These are phyloP conservation scores for Gerris buenoi DNA, from an alignment of 1,140 invertebrate genomes.

Conservation along the genomic window DNA sequence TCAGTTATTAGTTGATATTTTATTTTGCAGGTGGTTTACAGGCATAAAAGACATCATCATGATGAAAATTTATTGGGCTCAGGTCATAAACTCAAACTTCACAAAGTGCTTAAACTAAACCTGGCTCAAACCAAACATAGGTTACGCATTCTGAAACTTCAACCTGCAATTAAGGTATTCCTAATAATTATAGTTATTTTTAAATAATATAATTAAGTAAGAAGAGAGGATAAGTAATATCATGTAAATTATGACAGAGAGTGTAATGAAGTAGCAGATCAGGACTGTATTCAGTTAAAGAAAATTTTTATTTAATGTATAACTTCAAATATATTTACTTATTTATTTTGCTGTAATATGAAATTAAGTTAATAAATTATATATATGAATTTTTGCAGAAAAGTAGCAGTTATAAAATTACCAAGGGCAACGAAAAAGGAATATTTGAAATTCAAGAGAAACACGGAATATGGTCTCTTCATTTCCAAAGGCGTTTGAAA, in stretches of 20 bases:
- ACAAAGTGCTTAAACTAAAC: slow-evolving; percentile 36
- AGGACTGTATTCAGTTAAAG: background rate
- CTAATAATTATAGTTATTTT: too few species aligned
- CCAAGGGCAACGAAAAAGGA: slow-evolving; percentile 44
- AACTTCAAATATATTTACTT: slow-evolving; percentile 8
- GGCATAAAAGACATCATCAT: slow-evolving; percentile 27
- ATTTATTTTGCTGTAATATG: slow-evolving; percentile 12
- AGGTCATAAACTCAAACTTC: background rate
- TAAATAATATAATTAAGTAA: too few species aligned
- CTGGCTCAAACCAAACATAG: slow-evolving; percentile 44
- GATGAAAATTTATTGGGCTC: background rate
- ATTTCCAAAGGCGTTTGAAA: slow-evolving; percentile 42
- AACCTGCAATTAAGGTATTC: slow-evolving; percentile 47
- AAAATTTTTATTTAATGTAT: background rate
- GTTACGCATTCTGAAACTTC: slow-evolving; percentile 44
- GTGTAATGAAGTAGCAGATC: too few species aligned
- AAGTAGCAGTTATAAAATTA: slow-evolving; percentile 41
- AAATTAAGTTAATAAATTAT: background rate
- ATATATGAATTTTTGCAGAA: slow-evolving; percentile 8
- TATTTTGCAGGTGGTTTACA: slow-evolving; percentile 26
- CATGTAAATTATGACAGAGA: too few species aligned
- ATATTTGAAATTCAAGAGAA: slow-evolving; percentile 47
- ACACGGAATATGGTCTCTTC: slow-evolving; percentile 44
- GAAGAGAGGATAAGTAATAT: too few species aligned
- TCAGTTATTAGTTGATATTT: too few species aligned